Conservation (phyloP, 2,113 vertebrate genomes). For the Climacteris rufus region DNA sequence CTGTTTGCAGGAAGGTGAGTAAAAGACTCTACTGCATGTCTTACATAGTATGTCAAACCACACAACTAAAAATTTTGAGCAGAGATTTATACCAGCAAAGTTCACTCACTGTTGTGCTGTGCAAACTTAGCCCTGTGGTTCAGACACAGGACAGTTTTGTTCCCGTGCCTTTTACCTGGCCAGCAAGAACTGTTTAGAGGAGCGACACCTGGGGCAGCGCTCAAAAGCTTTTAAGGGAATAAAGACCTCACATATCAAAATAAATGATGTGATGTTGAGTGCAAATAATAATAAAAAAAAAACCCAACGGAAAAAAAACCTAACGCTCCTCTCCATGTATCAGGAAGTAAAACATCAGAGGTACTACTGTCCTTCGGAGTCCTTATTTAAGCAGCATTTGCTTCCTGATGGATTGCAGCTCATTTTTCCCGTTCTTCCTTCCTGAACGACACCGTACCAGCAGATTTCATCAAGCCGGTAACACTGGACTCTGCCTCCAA, state of each 20-base stretch:
- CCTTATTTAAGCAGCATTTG: background rate
- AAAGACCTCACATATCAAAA: background rate
- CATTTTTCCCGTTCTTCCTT: background rate
- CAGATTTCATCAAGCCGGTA: accelerated
- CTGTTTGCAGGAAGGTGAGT: background rate
- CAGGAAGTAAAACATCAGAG: background rate
- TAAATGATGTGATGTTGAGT: accelerated
- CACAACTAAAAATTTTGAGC: background rate
- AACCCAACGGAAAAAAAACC: accelerated
- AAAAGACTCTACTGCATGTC: too few species aligned
- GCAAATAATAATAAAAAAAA: background rate
- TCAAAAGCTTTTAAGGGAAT: background rate
- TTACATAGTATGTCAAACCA: background rate
- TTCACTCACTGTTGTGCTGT: background rate
- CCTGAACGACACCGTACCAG: background rate
- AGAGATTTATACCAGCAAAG: background rate
- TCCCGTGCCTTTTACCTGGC: background rate
- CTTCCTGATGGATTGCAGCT: background rate
- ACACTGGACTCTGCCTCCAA: accelerated
- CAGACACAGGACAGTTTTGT: background rate
- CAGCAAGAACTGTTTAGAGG: background rate
- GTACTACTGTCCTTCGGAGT: background rate
- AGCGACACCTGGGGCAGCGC: background rate
- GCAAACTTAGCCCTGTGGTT: background rate
- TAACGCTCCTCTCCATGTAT: background rate